Percentiles rank a stretch among this genome's conserved stretches.
phyloP scores from a whole-genome alignment of 2,797 vertebrate species.

The Microchirus variegatus region DNA sequence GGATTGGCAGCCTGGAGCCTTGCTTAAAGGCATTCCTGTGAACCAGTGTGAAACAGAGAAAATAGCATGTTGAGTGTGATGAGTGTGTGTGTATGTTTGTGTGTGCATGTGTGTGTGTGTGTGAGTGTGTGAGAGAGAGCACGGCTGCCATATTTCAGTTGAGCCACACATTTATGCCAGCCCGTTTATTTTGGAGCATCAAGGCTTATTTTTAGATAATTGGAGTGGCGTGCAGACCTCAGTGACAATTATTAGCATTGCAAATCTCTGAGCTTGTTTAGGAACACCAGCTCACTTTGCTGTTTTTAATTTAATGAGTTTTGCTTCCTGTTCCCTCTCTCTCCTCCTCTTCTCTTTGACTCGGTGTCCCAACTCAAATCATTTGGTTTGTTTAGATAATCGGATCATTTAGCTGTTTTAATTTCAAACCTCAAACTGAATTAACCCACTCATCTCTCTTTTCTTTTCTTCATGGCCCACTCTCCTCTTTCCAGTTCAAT shows the following conservation, averaged over 20 bases:
- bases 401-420: constrained; percentile 67
- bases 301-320: constrained; percentile 40
- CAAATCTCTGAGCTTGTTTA: constrained; percentile 48
- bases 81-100: neutral
- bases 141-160: neutral
- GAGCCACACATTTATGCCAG: neutral
- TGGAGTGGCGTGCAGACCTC: constrained; percentile 21
- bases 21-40: constrained; percentile 24
- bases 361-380: constrained; percentile 44
- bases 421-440: constrained; percentile 59
- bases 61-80: constrained; percentile 3
- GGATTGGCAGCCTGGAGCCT: constrained; percentile 26
- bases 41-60: constrained; percentile 24
- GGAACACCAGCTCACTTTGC: constrained; percentile 34
- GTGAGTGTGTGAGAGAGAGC: neutral
- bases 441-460: constrained; percentile 34
- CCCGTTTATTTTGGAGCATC: constrained; percentile 15
- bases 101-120: neutral
- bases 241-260: constrained; percentile 32
- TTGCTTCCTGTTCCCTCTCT: constrained; percentile 13
- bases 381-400: constrained; percentile 58
- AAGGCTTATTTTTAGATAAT: constrained; percentile 20
- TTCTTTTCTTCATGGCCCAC: constrained; percentile 17
- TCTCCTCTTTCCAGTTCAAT: constrained; percentile 28
- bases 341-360: constrained; percentile 19